Conservation (phyloP, 1,140 invertebrate species). For the Bradysia coprophila region DNA sequence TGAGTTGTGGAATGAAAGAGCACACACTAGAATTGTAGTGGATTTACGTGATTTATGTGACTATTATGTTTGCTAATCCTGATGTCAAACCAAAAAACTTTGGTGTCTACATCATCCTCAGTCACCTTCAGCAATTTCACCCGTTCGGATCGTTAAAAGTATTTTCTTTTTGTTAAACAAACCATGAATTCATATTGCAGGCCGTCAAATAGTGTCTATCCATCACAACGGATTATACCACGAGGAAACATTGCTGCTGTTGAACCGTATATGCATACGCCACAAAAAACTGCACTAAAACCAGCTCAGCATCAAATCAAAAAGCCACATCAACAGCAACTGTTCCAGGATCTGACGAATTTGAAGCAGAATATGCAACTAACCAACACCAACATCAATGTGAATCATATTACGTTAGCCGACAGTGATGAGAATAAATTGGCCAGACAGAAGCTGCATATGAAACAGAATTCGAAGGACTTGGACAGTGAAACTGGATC, state of each 20-base stretch:
- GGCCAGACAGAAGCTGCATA: conserved; percentile 16
- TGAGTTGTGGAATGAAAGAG: too few species aligned
- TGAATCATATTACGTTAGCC: conserved; percentile 7
- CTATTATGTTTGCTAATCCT: too few species aligned
- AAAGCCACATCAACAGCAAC: conserved; percentile 10
- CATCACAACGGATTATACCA: conserved; percentile 12
- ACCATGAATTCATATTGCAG: not conserved
- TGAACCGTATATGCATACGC: conserved; percentile 75
- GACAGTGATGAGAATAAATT: conserved; percentile 22
- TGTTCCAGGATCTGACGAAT: conserved; percentile 19
- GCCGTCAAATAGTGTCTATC: conserved; percentile 6
- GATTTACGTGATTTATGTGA: too few species aligned
- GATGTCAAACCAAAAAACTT: too few species aligned
- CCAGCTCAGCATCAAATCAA: not conserved
- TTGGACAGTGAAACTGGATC: not conserved
- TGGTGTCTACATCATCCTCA: too few species aligned
- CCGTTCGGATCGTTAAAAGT: too few species aligned
- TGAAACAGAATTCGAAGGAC: conserved; percentile 1
- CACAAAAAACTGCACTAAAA: conserved; percentile 27
- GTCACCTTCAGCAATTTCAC: too few species aligned
- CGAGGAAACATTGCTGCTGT: conserved; percentile 69
- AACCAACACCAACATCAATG: conserved; percentile 8
- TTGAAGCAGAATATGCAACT: conserved; percentile 11
- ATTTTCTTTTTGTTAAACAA: too few species aligned
- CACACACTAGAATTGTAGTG: too few species aligned